Evolutionary conservation across 2,888 invertebrate genomes (phyloP).

Genomic region (Mesopsocus fuscifrons): DNA sequence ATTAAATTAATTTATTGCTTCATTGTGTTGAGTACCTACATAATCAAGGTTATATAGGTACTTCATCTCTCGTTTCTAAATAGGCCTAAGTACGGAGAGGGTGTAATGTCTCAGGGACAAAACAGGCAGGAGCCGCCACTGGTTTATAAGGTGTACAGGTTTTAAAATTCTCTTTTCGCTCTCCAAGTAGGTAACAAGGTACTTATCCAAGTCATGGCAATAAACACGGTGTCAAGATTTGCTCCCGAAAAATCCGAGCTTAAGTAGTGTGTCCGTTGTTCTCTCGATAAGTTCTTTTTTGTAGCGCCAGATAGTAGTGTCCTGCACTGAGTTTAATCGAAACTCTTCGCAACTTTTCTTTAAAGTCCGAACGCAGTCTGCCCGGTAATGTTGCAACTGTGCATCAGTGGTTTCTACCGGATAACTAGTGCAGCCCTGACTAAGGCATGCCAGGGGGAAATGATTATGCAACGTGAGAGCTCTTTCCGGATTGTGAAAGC

Average conservation of each 20-base stretch:
- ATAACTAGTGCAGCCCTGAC: conserved; percentile 61
- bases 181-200: too few relatives aligned
- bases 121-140: too few relatives aligned
- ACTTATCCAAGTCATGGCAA: too few relatives aligned
- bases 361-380: conserved; percentile 74
- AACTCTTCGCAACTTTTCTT: conserved; percentile 70
- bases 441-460: conserved; percentile 74
- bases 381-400: conserved; percentile 83
- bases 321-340: conserved; percentile 60
- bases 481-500: conserved; percentile 81
- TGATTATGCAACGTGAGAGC: conserved; percentile 83
- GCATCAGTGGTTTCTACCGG: conserved; percentile 65
- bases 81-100: too few relatives aligned
- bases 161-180: too few relatives aligned
- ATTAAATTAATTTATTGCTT: too few relatives aligned
- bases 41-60: too few relatives aligned
- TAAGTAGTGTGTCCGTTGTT: conserved; percentile 47
- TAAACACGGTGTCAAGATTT: too few relatives aligned
- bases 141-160: too few relatives aligned
- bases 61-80: too few relatives aligned
- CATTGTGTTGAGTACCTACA: too few relatives aligned
- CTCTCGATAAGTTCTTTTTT: conserved; percentile 52
- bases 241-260: conserved; percentile 57
- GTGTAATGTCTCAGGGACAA: too few relatives aligned
- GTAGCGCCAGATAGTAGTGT: conserved; percentile 76